These are phyloP conservation scores for Toxonevra muliebris DNA, from an alignment of 2,888 invertebrate genomes.

Conservation along the genomic window DNA sequence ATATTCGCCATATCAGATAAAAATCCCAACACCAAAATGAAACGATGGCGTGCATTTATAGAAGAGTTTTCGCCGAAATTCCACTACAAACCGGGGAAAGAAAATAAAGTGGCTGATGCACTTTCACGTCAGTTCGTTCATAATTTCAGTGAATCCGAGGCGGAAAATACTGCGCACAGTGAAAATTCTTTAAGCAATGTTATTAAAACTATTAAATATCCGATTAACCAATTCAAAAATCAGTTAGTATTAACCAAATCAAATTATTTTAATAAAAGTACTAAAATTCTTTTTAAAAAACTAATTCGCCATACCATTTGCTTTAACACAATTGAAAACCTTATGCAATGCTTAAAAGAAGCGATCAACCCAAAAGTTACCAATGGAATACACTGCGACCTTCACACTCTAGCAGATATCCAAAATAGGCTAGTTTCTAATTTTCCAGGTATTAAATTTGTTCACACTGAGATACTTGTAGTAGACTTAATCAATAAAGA, in stretches of 20 bases:
- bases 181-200: conserved; percentile 28
- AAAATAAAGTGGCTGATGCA: conserved; percentile 37
- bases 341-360: conserved; percentile 23
- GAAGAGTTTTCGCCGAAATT: conserved; percentile 36
- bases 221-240: conserved; percentile 34
- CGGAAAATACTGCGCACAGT: conserved; percentile 23
- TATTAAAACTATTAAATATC: conserved; percentile 24
- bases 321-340: conserved; percentile 19
- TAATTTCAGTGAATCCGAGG: conserved; percentile 17
- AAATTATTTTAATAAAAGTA: conserved; percentile 14
- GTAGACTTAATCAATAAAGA: conserved; percentile 34
- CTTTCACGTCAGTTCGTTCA: conserved; percentile 34
- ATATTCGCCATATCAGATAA: no score
- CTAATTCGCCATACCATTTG: conserved; percentile 10
- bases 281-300: conserved; percentile 26
- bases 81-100: conserved; percentile 35
- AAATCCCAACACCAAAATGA: no score
- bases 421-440: conserved; percentile 10
- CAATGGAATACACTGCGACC: conserved; percentile 11
- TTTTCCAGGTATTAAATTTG: conserved; percentile 35
- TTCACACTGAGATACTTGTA: conserved; percentile 22
- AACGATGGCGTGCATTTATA: conserved; percentile 35
- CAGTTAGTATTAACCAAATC: no score
- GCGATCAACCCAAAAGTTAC: conserved; percentile 22
- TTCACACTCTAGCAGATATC: conserved; percentile 20